These are phyloP conservation scores for Antheraea pernyi DNA, from an alignment of 1,140 invertebrate genomes.

Conservation along the genomic window DNA sequence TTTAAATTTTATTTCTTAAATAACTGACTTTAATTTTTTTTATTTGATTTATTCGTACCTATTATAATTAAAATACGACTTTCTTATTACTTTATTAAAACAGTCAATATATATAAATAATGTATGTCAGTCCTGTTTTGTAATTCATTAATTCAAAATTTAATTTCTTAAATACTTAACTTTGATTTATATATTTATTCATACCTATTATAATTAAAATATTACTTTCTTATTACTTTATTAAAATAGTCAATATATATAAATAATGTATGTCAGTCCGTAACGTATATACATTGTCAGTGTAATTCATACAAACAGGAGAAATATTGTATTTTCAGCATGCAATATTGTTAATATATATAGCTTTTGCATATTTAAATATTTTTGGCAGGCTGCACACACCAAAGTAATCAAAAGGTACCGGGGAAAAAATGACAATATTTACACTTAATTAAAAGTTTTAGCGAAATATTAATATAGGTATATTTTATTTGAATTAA, in stretches of 20 bases:
- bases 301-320: constrained; percentile 4
- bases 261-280: not conserved
- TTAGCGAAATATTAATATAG: not conserved
- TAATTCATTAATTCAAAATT: no score
- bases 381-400: constrained; percentile 18
- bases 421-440: not conserved
- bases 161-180: no score
- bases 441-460: not conserved
- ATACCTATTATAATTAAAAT: no score
- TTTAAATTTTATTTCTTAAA: no score
- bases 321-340: constrained; percentile 29
- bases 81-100: not conserved
- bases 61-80: no score
- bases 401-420: constrained; percentile 5
- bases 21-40: no score
- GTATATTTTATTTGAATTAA: not conserved
- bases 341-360: constrained; percentile 30
- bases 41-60: no score
- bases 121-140: not conserved
- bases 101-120: not conserved
- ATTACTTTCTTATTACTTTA: no score
- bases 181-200: no score
- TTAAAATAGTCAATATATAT: not conserved
- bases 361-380: constrained; percentile 9
- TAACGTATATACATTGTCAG: constrained; percentile 11